Evolutionary conservation across 2,797 vertebrate species (phyloP).

Genomic region (Sebastes melanostomus): DNA sequence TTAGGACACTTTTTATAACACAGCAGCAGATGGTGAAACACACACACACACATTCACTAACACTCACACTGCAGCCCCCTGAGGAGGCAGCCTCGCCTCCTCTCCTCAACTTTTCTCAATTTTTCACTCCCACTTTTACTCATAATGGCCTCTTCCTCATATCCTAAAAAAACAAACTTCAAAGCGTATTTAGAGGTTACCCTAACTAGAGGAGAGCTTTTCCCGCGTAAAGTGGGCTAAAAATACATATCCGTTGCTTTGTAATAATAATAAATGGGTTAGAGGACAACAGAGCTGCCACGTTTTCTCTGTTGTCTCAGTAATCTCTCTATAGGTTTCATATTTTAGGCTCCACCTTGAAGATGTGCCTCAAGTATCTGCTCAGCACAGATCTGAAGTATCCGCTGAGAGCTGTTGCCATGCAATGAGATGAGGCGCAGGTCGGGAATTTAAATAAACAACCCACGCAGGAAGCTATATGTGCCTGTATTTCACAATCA

Average conservation of each 20-base stretch:
- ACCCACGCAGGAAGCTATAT: slow-evolving; percentile 61
- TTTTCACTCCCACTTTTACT: slow-evolving; percentile 54
- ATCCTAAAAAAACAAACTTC: slow-evolving; percentile 36
- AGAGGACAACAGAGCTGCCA: not conserved
- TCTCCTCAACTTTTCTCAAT: slow-evolving; percentile 64
- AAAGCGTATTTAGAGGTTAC: slow-evolving; percentile 56
- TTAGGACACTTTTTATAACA: slow-evolving; percentile 63
- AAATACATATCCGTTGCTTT: slow-evolving; percentile 48
- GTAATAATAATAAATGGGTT: slow-evolving; percentile 44
- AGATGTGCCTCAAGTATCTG: slow-evolving; percentile 46
- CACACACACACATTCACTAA: slow-evolving; percentile 27
- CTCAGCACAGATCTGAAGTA: slow-evolving; percentile 39
- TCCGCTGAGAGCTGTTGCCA: slow-evolving; percentile 57
- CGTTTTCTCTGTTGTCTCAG: not conserved
- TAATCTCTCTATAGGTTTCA: slow-evolving; percentile 6
- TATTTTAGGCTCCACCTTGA: slow-evolving; percentile 29
- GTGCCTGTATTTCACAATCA: slow-evolving; percentile 26
- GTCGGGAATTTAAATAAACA: slow-evolving; percentile 66
- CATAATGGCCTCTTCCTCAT: slow-evolving; percentile 39
- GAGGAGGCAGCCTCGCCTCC: slow-evolving; percentile 57
- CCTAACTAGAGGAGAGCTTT: slow-evolving; percentile 1
- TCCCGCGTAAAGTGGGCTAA: slow-evolving; percentile 25
- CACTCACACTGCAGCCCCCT: slow-evolving; percentile 47
- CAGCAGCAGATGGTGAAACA: slow-evolving; percentile 71
- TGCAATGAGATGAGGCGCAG: slow-evolving; percentile 49